These are phyloP conservation scores for Oeneis ivallda DNA, from an alignment of 2,888 invertebrate genomes.

Conservation along the genomic window DNA sequence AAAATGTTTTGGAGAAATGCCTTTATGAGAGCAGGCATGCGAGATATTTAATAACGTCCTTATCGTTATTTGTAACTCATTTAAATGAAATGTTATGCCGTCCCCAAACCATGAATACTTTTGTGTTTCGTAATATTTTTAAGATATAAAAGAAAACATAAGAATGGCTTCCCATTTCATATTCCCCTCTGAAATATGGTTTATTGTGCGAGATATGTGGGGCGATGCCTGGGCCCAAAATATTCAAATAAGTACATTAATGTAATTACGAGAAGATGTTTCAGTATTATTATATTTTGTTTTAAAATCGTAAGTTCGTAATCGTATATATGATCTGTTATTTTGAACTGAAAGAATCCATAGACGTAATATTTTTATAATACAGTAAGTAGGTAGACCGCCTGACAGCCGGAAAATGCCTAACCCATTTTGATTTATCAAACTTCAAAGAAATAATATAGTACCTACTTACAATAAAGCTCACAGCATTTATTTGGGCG, in stretches of 20 bases:
- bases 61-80: background rate
- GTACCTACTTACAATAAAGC: too few relatives aligned
- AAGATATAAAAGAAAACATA: slow-evolving; percentile 20
- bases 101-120: background rate
- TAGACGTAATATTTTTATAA: too few relatives aligned
- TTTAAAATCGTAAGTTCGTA: too few relatives aligned
- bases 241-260: background rate
- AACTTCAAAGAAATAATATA: too few relatives aligned
- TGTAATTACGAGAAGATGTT: background rate
- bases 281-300: background rate
- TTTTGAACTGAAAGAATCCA: too few relatives aligned
- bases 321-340: too few relatives aligned
- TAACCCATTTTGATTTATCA: too few relatives aligned
- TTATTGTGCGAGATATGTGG: slow-evolving; percentile 28
- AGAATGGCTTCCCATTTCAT: slow-evolving; percentile 24
- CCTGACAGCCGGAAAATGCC: too few relatives aligned
- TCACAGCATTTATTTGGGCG: too few relatives aligned
- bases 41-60: background rate
- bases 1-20: too few relatives aligned
- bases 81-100: background rate
- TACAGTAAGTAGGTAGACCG: too few relatives aligned
- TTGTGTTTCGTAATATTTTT: slow-evolving; percentile 14
- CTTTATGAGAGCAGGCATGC: background rate
- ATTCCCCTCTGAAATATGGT: slow-evolving; percentile 15
- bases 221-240: slow-evolving; percentile 17